Conservation (phyloP, 1,140 invertebrate species). For the Prorops nasuta region DNA sequence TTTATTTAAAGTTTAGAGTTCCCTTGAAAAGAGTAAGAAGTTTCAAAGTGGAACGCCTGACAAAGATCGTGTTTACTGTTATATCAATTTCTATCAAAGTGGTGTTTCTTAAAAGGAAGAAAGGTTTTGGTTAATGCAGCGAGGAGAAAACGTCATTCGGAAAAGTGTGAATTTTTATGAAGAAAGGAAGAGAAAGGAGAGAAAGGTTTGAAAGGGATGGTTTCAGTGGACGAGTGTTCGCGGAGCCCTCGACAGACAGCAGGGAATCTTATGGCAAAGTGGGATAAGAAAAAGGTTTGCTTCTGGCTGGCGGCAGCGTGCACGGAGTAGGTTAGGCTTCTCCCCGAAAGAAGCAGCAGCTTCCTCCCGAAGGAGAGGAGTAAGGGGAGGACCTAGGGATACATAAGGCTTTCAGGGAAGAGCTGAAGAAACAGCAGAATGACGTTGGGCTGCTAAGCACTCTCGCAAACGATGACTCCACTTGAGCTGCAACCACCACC, state of each 20-base stretch:
- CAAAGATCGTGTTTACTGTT: too few species aligned
- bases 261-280: conserved; percentile 53
- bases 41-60: too few species aligned
- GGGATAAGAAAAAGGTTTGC: conserved; percentile 56
- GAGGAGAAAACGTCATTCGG: too few species aligned
- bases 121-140: too few species aligned
- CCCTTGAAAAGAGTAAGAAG: too few species aligned
- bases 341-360: conserved; percentile 11
- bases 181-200: background rate
- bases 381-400: conserved; percentile 10
- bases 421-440: conserved; percentile 29
- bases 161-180: too few species aligned
- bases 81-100: too few species aligned
- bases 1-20: too few species aligned
- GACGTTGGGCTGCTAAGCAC: conserved; percentile 40
- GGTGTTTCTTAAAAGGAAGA: too few species aligned
- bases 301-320: conserved; percentile 35
- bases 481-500: conserved; percentile 41
- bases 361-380: conserved; percentile 6
- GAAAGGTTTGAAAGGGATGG: too few species aligned
- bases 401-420: conserved; percentile 17
- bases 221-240: too few species aligned
- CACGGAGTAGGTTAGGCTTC: conserved; percentile 29
- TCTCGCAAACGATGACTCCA: conserved; percentile 45
- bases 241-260: too few species aligned